A percentile compares a stretch with the other conserved stretches of the same genome.
phyloP scores from a whole-genome alignment of 2,888 invertebrate genomes.

The Tetranychus piercei region DNA sequence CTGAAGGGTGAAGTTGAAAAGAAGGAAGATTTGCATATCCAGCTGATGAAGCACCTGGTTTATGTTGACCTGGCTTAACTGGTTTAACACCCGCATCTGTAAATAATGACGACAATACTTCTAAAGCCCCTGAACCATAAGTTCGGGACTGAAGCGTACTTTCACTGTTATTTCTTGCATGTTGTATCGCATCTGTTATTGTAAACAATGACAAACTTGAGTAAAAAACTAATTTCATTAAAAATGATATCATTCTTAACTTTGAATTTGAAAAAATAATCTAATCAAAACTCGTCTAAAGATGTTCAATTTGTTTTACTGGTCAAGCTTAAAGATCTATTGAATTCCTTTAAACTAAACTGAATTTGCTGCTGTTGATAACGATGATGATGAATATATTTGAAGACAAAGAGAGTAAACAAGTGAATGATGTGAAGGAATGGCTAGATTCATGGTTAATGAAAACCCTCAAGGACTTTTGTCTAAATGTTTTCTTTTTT shows the following conservation, averaged over 20 bases:
- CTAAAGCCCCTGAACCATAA: background rate
- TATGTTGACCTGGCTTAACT: background rate
- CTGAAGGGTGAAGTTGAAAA: background rate
- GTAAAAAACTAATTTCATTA: too few relatives aligned
- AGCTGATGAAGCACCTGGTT: background rate
- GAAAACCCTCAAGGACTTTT: background rate
- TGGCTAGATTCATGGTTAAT: background rate
- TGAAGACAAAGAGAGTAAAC: background rate
- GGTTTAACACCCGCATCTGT: background rate
- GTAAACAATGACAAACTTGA: too few relatives aligned
- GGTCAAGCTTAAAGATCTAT: too few relatives aligned
- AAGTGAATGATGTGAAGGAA: background rate
- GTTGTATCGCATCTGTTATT: background rate
- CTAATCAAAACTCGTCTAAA: too few relatives aligned
- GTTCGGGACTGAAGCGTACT: background rate
- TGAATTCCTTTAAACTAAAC: too few relatives aligned
- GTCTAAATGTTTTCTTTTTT: too few relatives aligned
- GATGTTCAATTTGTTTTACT: too few relatives aligned
- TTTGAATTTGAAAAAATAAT: too few relatives aligned
- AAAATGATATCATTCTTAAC: too few relatives aligned
- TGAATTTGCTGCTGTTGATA: too few relatives aligned
- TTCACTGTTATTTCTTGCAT: background rate
- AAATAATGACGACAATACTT: background rate
- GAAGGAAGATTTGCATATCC: background rate
- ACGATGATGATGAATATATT: background rate